These are phyloP conservation scores for Chaitophorus viminalis DNA, from an alignment of 2,888 invertebrate species.

Conservation along the genomic window DNA sequence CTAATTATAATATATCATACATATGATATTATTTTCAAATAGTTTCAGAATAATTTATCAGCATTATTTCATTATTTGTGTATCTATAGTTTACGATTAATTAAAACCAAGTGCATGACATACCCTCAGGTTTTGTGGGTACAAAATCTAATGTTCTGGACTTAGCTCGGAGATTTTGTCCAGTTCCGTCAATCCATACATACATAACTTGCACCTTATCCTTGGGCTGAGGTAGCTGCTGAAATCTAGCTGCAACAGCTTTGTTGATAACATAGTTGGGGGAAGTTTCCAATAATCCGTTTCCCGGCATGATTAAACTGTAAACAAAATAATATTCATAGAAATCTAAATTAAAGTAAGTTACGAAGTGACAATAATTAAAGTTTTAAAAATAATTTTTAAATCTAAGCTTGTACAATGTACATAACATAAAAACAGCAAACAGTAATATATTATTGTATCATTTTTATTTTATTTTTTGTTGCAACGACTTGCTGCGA, in stretches of 20 bases:
- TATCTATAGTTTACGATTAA: background rate
- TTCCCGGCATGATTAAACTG: slow-evolving; percentile 60
- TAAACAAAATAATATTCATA: background rate
- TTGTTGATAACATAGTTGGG: slow-evolving; percentile 87
- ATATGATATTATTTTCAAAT: background rate
- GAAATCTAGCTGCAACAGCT: slow-evolving; percentile 77
- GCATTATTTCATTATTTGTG: background rate
- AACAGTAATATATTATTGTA: background rate
- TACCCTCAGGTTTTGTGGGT: slow-evolving; percentile 80
- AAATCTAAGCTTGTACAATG: background rate
- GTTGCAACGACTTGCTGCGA: background rate
- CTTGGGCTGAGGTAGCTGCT: slow-evolving; percentile 81
- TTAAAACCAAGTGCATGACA: background rate
- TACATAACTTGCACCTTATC: slow-evolving; percentile 86
- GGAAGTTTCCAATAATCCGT: slow-evolving; percentile 74
- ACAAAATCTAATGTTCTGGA: slow-evolving; percentile 86
- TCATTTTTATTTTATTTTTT: background rate
- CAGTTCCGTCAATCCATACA: slow-evolving; percentile 94
- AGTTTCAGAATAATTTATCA: background rate
- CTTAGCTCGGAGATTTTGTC: slow-evolving; percentile 81
- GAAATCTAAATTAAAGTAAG: background rate
- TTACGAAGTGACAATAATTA: background rate
- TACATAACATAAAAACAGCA: background rate
- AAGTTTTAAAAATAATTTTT: background rate
- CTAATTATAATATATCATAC: no score